Evolutionary conservation across 2,888 invertebrate genomes (phyloP).

Genomic region (Rhagonycha fulva): DNA sequence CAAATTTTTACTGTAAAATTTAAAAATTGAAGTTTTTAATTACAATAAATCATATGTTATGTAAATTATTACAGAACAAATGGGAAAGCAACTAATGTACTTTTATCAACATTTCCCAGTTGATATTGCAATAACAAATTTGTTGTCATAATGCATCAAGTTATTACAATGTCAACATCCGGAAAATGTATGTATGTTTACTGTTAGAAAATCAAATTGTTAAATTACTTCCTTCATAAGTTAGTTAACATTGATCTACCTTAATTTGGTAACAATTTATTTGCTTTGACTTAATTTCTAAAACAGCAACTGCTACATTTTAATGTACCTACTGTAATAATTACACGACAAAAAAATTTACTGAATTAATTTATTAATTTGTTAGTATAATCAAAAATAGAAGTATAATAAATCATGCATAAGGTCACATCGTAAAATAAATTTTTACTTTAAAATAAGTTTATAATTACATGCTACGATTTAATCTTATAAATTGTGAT

Average conservation of each 20-base stretch:
- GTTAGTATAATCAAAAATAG: background rate
- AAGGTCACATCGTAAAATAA: background rate
- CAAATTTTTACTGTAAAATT: background rate
- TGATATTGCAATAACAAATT: conserved; percentile 15
- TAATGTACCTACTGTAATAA: background rate
- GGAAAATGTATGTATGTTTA: conserved; percentile 8
- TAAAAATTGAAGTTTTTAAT: background rate
- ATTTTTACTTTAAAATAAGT: background rate
- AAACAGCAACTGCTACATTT: background rate
- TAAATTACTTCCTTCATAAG: conserved; percentile 11
- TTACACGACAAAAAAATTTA: background rate
- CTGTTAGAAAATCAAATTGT: conserved; percentile 11
- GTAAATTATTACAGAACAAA: background rate
- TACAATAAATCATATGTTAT: background rate
- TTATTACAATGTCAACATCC: conserved; percentile 11
- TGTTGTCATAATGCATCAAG: conserved; percentile 9
- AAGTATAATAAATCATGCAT: background rate
- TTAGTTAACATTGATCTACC: conserved; percentile 7
- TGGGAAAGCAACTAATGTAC: background rate
- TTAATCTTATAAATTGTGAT: background rate
- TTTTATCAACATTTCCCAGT: conserved; percentile 13
- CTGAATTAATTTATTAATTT: background rate
- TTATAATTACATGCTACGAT: background rate
- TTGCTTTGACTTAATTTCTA: background rate
- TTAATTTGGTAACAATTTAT: background rate